Percentiles rank a stretch among this genome's conserved stretches.
Conservation (phyloP, 2,113 vertebrate species). For the Ophiodon elongatus region DNA sequence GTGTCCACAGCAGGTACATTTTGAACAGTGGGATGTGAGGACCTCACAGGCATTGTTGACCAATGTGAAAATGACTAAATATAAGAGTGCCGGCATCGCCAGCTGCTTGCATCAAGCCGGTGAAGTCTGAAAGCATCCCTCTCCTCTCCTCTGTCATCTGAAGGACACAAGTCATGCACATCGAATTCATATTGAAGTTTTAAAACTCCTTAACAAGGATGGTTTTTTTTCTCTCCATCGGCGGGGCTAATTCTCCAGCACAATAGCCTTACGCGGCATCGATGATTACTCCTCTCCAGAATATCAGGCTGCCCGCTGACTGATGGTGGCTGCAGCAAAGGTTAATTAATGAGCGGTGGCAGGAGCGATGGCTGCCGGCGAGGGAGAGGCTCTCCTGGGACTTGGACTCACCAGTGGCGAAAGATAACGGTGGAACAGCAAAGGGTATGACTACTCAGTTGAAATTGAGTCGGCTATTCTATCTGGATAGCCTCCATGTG, state of each 20-base stretch:
- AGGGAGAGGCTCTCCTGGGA: constrained; percentile 66
- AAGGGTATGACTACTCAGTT: constrained; percentile 67
- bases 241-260: constrained; percentile 51
- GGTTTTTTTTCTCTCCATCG: constrained; percentile 50
- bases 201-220: constrained; percentile 34
- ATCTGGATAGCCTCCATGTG: constrained; percentile 69
- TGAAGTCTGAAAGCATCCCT: constrained; percentile 10
- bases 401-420: constrained; percentile 43
- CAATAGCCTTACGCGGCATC: constrained; percentile 45
- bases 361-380: constrained; percentile 65
- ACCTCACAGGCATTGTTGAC: constrained; percentile 50
- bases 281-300: constrained; percentile 56
- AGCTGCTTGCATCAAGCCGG: constrained; percentile 42
- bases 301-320: constrained; percentile 56
- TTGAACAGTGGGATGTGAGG: constrained; percentile 32
- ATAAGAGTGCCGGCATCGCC: not conserved
- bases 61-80: constrained; percentile 41
- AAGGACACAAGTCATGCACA: constrained; percentile 44
- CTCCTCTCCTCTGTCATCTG: constrained; percentile 26
- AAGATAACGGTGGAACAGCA: constrained; percentile 67
- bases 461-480: constrained; percentile 67
- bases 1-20: constrained; percentile 54
- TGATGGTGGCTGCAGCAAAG: constrained; percentile 71
- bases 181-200: constrained; percentile 26
- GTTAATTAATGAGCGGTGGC: constrained; percentile 80